Evolutionary conservation across 2,888 invertebrate genomes (phyloP).

Genomic region (Drosophila nr. perissopoda): DNA sequence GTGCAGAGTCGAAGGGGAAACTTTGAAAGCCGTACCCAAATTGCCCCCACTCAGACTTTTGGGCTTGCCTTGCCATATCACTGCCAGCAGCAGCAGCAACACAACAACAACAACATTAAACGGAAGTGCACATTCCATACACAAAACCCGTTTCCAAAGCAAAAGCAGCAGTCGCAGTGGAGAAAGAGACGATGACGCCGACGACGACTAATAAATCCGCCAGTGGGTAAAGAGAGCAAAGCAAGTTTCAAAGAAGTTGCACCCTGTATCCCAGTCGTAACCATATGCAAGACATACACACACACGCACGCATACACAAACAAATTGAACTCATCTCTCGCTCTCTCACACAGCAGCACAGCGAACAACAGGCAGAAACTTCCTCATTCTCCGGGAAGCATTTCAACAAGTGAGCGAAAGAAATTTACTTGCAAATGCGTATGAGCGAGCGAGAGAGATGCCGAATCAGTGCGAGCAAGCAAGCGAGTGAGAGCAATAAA

Average conservation of each 20-base stretch:
- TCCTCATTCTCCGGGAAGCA: slow-evolving; percentile 79
- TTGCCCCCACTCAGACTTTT: slow-evolving; percentile 65
- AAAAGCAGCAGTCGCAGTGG: slow-evolving; percentile 41
- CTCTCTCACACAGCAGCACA: slow-evolving; percentile 24
- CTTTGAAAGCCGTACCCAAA: slow-evolving; percentile 76
- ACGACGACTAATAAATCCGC: slow-evolving; percentile 78
- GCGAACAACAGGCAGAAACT: slow-evolving; percentile 59
- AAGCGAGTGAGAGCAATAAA: slow-evolving; percentile 55
- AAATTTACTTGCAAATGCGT: slow-evolving; percentile 48
- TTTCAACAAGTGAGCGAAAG: slow-evolving; percentile 75
- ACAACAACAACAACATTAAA: slow-evolving; percentile 59
- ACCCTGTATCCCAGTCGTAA: slow-evolving; percentile 62
- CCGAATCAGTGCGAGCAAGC: slow-evolving; percentile 16
- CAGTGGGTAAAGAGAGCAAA: slow-evolving; percentile 82
- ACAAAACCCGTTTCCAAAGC: slow-evolving; percentile 73
- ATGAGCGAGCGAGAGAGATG: slow-evolving; percentile 41
- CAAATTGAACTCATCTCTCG: slow-evolving; percentile 69
- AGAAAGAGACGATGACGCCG: slow-evolving; percentile 60
- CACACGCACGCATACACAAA: slow-evolving; percentile 39
- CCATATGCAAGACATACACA: slow-evolving; percentile 17
- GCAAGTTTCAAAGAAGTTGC: slow-evolving; percentile 58
- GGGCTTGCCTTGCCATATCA: slow-evolving; percentile 62
- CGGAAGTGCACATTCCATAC: slow-evolving; percentile 81
- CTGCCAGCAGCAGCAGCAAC: slow-evolving; percentile 42
- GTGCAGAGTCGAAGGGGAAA: slow-evolving; percentile 44